phyloP scores from a whole-genome alignment of 1,140 invertebrate species.

The Zaprionus ghesquierei region DNA sequence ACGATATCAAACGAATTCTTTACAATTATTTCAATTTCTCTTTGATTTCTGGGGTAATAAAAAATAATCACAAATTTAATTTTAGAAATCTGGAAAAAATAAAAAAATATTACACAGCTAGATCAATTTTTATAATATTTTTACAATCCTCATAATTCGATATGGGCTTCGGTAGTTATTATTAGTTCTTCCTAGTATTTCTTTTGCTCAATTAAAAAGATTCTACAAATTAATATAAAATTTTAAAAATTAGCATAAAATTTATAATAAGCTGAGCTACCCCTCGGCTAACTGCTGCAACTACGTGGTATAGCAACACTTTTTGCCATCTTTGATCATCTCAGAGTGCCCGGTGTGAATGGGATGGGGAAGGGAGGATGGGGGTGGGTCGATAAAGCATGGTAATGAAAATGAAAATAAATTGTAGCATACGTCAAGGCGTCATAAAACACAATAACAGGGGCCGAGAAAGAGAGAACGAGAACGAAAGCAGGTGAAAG shows the following conservation, averaged over 20 bases:
- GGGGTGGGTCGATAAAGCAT: not conserved
- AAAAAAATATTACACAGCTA: too few relatives aligned
- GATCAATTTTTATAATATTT: too few relatives aligned
- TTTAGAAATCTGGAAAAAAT: too few relatives aligned
- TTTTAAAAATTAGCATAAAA: too few relatives aligned
- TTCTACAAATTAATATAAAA: too few relatives aligned
- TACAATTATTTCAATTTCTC: too few relatives aligned
- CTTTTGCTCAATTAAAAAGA: too few relatives aligned
- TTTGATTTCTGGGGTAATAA: not conserved
- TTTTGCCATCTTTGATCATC: not conserved
- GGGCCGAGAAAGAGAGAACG: not conserved
- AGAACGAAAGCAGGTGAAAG: not conserved
- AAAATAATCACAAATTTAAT: not conserved
- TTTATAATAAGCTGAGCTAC: too few relatives aligned
- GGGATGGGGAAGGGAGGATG: not conserved
- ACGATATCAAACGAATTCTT: too few relatives aligned
- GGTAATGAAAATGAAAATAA: conserved; percentile 57
- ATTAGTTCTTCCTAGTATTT: too few relatives aligned
- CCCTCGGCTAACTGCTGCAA: not conserved
- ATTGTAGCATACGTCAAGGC: conserved; percentile 62
- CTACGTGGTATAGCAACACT: not conserved
- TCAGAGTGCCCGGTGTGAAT: not conserved
- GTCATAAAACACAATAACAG: conserved; percentile 64
- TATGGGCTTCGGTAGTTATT: too few relatives aligned
- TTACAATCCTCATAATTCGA: too few relatives aligned